These are phyloP conservation scores for Tetramorium simillimum DNA, from an alignment of 1,140 invertebrate genomes.

Conservation along the genomic window DNA sequence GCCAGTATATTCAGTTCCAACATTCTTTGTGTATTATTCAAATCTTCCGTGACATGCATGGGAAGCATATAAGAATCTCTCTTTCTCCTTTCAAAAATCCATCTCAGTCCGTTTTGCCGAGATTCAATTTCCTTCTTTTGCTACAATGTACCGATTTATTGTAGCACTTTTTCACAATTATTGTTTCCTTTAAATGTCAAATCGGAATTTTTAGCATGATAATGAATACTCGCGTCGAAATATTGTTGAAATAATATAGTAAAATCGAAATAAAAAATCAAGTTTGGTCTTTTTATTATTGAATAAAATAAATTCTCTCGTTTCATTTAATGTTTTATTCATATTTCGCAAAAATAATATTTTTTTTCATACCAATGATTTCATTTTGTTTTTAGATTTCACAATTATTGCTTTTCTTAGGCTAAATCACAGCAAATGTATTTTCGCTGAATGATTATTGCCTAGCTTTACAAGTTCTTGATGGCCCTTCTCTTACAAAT, in stretches of 20 bases:
- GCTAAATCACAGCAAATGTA: background rate
- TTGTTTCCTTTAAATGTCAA: constrained; percentile 6
- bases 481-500: background rate
- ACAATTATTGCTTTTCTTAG: background rate
- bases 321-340: background rate
- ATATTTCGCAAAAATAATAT: background rate
- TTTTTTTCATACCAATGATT: background rate
- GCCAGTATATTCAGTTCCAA: background rate
- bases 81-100: constrained; percentile 19
- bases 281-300: background rate
- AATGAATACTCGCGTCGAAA: background rate
- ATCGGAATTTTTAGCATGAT: background rate
- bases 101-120: constrained; percentile 12
- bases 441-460: background rate
- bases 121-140: constrained; percentile 20
- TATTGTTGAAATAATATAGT: constrained; percentile 1
- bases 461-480: background rate
- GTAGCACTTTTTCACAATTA: background rate
- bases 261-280: background rate
- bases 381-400: constrained; percentile 6
- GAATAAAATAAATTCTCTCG: background rate
- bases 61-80: constrained; percentile 7
- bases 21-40: constrained; percentile 51
- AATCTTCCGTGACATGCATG: constrained; percentile 24
- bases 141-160: constrained; percentile 5